A percentile compares a stretch with the other conserved stretches of the same genome.
phyloP scores from a whole-genome alignment of 2,888 invertebrate genomes.

The Lycaena phlaeas region DNA sequence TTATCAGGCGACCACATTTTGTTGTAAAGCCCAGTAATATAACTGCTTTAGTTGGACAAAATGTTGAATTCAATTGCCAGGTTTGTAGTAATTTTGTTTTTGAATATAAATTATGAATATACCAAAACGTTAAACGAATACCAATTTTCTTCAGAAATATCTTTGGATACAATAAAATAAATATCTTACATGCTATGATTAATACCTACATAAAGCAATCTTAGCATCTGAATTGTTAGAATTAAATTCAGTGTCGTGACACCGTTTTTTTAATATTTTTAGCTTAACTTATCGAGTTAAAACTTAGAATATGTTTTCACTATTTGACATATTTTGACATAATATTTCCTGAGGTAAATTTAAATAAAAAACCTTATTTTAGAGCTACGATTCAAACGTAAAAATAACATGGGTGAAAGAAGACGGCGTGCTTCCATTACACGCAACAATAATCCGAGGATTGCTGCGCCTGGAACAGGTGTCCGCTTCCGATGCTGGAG shows the following conservation, averaged over 20 bases:
- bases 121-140: too few species aligned
- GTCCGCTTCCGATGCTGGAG: slow-evolving; percentile 87
- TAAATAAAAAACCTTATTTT: too few species aligned
- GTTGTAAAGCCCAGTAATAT: slow-evolving; percentile 89
- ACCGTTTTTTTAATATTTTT: too few species aligned
- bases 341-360: too few species aligned
- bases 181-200: too few species aligned
- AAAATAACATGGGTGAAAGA: slow-evolving; percentile 68
- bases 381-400: slow-evolving; percentile 61
- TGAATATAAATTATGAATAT: background rate
- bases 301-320: too few species aligned
- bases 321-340: too few species aligned
- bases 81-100: slow-evolving; percentile 28
- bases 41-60: slow-evolving; percentile 86
- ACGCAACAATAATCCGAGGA: slow-evolving; percentile 55
- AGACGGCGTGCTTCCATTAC: slow-evolving; percentile 52
- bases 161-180: background rate
- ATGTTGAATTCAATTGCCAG: slow-evolving; percentile 89
- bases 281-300: too few species aligned
- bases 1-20: slow-evolving; percentile 90
- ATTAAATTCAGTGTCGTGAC: too few species aligned
- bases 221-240: too few species aligned
- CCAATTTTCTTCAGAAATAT: too few species aligned
- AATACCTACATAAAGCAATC: too few species aligned
- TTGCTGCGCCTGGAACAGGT: slow-evolving; percentile 85